phyloP scores from a whole-genome alignment of 2,797 vertebrate species.

The Enteromius viviparus region DNA sequence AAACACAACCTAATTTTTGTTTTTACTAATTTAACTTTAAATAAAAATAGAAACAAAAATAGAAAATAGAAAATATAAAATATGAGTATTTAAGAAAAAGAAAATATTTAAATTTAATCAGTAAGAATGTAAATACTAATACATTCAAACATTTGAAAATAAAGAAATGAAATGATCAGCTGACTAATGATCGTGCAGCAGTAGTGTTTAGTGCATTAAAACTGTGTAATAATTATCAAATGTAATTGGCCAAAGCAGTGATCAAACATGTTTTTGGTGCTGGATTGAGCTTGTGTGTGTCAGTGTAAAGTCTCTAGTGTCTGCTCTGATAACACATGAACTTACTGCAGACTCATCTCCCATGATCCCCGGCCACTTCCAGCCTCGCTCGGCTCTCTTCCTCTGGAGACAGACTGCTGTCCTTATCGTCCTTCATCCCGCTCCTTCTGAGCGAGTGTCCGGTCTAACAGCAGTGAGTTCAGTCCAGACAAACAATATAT shows the following conservation, averaged over 20 bases:
- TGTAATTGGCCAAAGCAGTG: neutral
- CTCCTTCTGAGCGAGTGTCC: neutral
- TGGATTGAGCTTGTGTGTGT: neutral
- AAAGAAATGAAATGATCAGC: too few species aligned
- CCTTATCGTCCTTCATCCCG: conserved; percentile 12
- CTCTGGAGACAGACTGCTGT: conserved; percentile 34
- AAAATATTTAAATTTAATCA: too few species aligned
- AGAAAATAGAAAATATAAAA: neutral
- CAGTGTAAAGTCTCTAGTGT: neutral
- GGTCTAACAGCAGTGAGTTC: neutral
- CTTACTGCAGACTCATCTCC: neutral
- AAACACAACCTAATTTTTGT: too few species aligned
- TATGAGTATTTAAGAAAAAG: too few species aligned
- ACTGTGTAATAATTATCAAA: neutral
- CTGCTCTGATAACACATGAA: conserved; percentile 37
- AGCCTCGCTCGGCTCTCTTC: conserved; percentile 1
- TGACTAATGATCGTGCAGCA: too few species aligned
- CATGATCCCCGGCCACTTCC: conserved; percentile 26
- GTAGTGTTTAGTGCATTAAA: too few species aligned
- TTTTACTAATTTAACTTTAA: neutral
- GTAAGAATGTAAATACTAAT: too few species aligned
- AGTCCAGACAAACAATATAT: too few species aligned
- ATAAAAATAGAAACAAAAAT: neutral
- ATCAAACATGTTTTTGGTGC: neutral
- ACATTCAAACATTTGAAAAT: too few species aligned